Evolutionary conservation across 2,888 invertebrate species (phyloP).

Genomic region (Carpatolechia fugitivella): DNA sequence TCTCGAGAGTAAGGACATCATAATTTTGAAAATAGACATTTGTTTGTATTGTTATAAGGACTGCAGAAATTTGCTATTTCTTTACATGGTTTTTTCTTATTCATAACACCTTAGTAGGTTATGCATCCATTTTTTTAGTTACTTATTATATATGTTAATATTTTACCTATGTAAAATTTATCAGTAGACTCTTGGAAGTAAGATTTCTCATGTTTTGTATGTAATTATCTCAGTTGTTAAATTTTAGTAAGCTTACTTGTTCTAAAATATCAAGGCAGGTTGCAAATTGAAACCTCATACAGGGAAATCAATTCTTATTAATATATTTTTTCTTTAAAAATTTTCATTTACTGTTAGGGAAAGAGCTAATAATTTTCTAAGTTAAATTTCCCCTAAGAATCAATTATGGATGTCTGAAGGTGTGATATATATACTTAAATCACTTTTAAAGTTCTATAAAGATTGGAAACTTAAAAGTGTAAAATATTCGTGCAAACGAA

Average conservation of each 20-base stretch:
- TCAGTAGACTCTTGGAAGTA: constrained; percentile 11
- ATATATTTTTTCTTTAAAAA: constrained; percentile 16
- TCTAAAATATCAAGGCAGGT: constrained; percentile 31
- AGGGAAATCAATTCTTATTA: constrained; percentile 39
- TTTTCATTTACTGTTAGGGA: constrained; percentile 28
- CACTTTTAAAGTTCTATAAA: constrained; percentile 18
- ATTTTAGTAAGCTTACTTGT: constrained; percentile 32
- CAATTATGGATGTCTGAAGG: constrained; percentile 35
- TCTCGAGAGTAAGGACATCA: constrained; percentile 52
- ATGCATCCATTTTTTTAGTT: constrained; percentile 36
- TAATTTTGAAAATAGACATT: constrained; percentile 49
- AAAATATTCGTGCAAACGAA: background rate
- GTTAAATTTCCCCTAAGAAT: constrained; percentile 54
- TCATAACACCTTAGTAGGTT: constrained; percentile 41
- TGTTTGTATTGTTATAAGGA: constrained; percentile 61
- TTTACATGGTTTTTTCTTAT: constrained; percentile 53
- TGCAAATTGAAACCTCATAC: constrained; percentile 37
- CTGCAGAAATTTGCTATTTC: constrained; percentile 66
- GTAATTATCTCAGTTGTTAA: constrained; percentile 21
- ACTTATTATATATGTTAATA: constrained; percentile 15
- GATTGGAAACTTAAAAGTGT: constrained; percentile 4
- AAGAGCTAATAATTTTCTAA: constrained; percentile 44
- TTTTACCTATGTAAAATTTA: constrained; percentile 20
- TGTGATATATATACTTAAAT: constrained; percentile 26
- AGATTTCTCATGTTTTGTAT: constrained; percentile 17